Conservation (phyloP, 2,113 vertebrate species). For the Tragulus kanchil region DNA sequence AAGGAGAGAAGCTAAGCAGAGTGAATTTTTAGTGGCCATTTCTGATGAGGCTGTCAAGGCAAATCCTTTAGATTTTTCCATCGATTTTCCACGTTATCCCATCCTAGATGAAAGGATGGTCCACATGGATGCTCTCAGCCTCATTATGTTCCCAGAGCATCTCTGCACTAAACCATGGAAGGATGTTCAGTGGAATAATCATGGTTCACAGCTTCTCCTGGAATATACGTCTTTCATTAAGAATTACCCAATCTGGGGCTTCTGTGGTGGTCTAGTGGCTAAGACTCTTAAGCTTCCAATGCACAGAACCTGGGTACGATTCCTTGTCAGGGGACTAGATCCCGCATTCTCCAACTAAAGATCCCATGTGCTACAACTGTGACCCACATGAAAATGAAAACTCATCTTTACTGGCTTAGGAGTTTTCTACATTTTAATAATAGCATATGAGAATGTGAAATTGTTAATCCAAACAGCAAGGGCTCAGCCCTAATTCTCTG, state of each 20-base stretch:
- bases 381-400: too few species aligned
- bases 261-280: neutral
- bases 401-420: conserved; percentile 22
- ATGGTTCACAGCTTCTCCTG: neutral
- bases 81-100: neutral
- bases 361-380: neutral
- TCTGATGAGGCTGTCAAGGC: neutral
- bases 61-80: neutral
- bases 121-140: neutral
- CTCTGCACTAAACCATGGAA: neutral
- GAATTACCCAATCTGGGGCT: neutral
- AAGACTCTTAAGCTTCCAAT: neutral
- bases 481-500: neutral
- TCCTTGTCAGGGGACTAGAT: neutral
- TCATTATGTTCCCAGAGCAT: neutral
- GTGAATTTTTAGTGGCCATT: conserved; percentile 23
- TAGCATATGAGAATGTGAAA: neutral
- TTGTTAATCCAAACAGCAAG: neutral
- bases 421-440: conserved; percentile 41
- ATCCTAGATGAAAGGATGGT: neutral
- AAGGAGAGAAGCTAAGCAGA: neutral
- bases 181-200: neutral
- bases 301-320: neutral
- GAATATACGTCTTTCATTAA: conserved; percentile 21
- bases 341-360: neutral